phyloP scores from a whole-genome alignment of 2,797 vertebrate species.

The Hyperoplus lanceolatus region DNA sequence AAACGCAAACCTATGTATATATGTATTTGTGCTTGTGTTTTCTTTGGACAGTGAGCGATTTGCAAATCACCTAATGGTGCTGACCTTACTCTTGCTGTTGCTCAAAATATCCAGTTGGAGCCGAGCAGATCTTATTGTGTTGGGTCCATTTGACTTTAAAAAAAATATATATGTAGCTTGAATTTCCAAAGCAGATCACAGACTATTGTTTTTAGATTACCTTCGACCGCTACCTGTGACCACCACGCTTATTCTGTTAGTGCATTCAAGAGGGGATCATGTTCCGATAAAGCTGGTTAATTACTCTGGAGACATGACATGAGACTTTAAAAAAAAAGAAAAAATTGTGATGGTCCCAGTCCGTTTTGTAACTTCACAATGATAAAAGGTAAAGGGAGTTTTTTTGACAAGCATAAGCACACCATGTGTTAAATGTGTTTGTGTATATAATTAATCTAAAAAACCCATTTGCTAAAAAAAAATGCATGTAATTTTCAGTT shows the following conservation, averaged over 20 bases:
- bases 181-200: slow-evolving; percentile 73
- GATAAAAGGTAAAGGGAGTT: slow-evolving; percentile 59
- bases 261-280: slow-evolving; percentile 19
- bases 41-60: slow-evolving; percentile 40
- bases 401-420: slow-evolving; percentile 39
- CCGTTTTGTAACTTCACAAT: slow-evolving; percentile 38
- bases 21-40: slow-evolving; percentile 41
- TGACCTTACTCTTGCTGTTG: slow-evolving; percentile 40
- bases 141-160: slow-evolving; percentile 16
- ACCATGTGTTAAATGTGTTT: slow-evolving; percentile 42
- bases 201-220: slow-evolving; percentile 48
- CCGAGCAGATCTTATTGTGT: slow-evolving; percentile 13
- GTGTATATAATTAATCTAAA: slow-evolving; percentile 46
- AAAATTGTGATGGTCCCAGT: slow-evolving; percentile 6
- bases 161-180: slow-evolving; percentile 58
- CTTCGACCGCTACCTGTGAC: slow-evolving; percentile 43
- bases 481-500: slow-evolving; percentile 41
- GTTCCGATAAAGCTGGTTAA: slow-evolving; percentile 12
- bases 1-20: slow-evolving; percentile 51
- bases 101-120: slow-evolving; percentile 28
- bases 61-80: slow-evolving; percentile 53
- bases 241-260: slow-evolving; percentile 36
- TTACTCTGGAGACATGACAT: slow-evolving; percentile 26
- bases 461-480: slow-evolving; percentile 21
- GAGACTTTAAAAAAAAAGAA: not conserved